Conservation (phyloP, 1,140 invertebrate species). For the Riptortus pedestris region DNA sequence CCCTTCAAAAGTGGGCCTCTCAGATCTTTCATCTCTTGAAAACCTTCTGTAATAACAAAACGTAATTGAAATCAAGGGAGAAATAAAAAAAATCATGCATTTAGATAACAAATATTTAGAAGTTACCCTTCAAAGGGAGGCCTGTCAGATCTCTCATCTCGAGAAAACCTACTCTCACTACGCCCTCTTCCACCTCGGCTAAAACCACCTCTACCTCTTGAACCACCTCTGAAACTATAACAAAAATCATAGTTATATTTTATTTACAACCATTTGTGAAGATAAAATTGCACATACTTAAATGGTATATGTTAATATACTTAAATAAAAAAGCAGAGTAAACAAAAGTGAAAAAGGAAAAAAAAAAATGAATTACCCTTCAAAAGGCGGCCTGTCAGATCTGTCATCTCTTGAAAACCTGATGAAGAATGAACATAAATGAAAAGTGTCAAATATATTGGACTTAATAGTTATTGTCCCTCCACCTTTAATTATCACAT, state of each 20-base stretch:
- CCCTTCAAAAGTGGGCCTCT: neutral
- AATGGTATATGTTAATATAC: too few relatives aligned
- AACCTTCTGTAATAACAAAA: too few relatives aligned
- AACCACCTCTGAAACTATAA: neutral
- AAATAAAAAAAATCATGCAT: too few relatives aligned
- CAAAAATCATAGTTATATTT: too few relatives aligned
- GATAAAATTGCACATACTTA: too few relatives aligned
- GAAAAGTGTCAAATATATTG: too few relatives aligned
- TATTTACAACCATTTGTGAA: too few relatives aligned
- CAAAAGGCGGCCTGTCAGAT: neutral
- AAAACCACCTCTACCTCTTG: neutral
- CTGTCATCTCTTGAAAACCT: slow-evolving; percentile 1
- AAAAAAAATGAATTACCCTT: neutral
- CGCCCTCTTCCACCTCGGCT: neutral
- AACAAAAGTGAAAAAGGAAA: neutral
- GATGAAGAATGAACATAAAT: too few relatives aligned
- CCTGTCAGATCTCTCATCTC: neutral
- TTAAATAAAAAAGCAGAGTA: too few relatives aligned
- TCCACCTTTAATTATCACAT: too few relatives aligned
- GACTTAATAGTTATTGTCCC: too few relatives aligned
- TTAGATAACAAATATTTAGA: neutral
- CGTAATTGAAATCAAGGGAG: too few relatives aligned
- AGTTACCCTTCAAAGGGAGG: slow-evolving; percentile 1
- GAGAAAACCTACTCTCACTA: neutral
- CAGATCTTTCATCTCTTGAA: neutral